Evolutionary conservation across 2,888 invertebrate genomes (phyloP), one percentile per base, ranked within the genome.

Genomic region (Troilus luridus): DNA sequence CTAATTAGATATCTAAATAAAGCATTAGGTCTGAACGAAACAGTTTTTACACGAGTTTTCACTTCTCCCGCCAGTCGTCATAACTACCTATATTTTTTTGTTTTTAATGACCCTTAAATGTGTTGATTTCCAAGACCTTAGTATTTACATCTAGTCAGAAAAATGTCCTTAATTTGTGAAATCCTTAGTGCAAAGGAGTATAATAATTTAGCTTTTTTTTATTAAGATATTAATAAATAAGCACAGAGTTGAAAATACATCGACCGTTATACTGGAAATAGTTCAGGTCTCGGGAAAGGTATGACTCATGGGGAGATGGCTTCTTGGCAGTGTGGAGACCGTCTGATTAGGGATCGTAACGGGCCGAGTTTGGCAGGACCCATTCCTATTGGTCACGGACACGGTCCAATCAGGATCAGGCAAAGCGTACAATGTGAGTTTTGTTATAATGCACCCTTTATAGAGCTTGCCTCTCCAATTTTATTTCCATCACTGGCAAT

Each of bases 361-460:
- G 85, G 85, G 21, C 21, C n/a, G n/a, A 56, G 56, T 85, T 85
- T 85, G 56, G 85, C 56, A 85, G 56, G 56, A 56, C 85, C 56
- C 85, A 58, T 21, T 56, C 85, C 56, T n/a, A 56, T 85, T 85
- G 85, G 85, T 58, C 56, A 85, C 72, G 72, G 72, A 17, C 85
- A 85, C 85, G 56, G 56, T 85, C 85, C 85, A 54, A 85, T 85
- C 54, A 56, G 54, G 56, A 58, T 85, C 85, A 85, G 56, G 85
- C 85, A 85, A 56, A 54, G 21, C 85, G 56, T n/a, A 85, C 85
- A 85, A 85, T 85, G 56, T 85, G 54, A n/a, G 56, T 56, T 85
- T 85, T 85, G 85, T 85, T 85, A 56, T 85, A 85, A n/a, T 85
- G 85, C 85, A 56, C 56, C n/a, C 85, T 85, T 85, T 85, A 19